Evolutionary conservation across 2,888 invertebrate species (phyloP), one percentile per base, ranked within the genome.

Genomic region (Cantharis flavilabris): DNA sequence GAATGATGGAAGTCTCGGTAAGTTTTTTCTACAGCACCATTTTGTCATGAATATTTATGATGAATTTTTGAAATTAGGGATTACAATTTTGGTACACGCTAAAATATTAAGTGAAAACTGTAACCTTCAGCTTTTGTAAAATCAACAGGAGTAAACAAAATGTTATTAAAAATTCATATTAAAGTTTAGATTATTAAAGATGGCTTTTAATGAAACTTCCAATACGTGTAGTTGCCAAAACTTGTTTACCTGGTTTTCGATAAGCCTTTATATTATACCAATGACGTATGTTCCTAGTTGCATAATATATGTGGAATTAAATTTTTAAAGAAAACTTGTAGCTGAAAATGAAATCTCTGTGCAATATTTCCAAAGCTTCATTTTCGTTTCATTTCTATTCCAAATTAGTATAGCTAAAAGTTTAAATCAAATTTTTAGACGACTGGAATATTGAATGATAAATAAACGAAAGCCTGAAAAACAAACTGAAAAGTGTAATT

Each of bases 1-100:
- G 30, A 78, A 77, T 70, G 64, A 72, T 14, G 77, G 73, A 73
- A 81, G 69, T 71, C 49, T 71, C 14, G 81, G 82, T 82, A 76
- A 80, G 81, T 70, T 72, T 69, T 9, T 16, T 62, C 20, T 63
- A 33, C 10, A 16, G 18, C 64, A 62, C 20, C 23, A 64, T 28
- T 72, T 65, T 63, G 28, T 10, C 65, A 65, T 14, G 20, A 20
- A 13, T 65, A 65, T 65, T 18, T 49, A 49, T 49, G n/a, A 49
- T 49, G n/a, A 7, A 49, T 7, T 49, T 49, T 49, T 49, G n/a
- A 49, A 49, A 49, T 49, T n/a, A 49, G 7, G 7, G 49, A 49
- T 49, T 49, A 49, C n/a, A n/a, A 49, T 49, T n/a, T 49, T n/a
- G n/a, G 7, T 49, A 3, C 49, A 49, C 7, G n/a, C n/a, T 49